These are phyloP conservation scores for Microctonus hyperodae DNA, from an alignment of 2,888 invertebrate genomes.

Conservation along the genomic window DNA sequence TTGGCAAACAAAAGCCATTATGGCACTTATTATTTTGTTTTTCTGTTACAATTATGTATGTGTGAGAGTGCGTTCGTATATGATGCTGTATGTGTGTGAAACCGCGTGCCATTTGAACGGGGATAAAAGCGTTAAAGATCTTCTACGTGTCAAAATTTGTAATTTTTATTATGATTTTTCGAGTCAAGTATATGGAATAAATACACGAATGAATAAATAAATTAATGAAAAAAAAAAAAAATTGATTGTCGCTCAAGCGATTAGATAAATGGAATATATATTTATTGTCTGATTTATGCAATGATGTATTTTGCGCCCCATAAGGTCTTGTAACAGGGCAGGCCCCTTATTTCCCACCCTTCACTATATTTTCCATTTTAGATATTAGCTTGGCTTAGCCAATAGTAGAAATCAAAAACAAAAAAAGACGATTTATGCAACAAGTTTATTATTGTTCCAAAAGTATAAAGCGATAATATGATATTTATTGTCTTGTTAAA, in stretches of 20 bases:
- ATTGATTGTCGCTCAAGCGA: slow-evolving; percentile 40
- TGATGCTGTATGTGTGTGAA: slow-evolving; percentile 10
- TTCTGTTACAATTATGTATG: background rate
- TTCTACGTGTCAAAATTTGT: slow-evolving; percentile 32
- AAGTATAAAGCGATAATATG: slow-evolving; percentile 53
- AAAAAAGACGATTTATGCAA: slow-evolving; percentile 54
- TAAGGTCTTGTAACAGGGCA: slow-evolving; percentile 58
- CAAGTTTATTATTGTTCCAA: slow-evolving; percentile 50
- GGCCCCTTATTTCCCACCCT: slow-evolving; percentile 50
- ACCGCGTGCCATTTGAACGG: slow-evolving; percentile 32
- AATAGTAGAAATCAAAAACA: slow-evolving; percentile 37
- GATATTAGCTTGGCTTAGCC: slow-evolving; percentile 55
- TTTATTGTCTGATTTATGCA: slow-evolving; percentile 56
- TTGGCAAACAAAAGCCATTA: background rate
- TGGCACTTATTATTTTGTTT: background rate
- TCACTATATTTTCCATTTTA: background rate
- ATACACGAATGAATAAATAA: slow-evolving; percentile 38
- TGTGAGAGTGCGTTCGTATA: background rate
- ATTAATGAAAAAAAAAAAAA: slow-evolving; percentile 13
- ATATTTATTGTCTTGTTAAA: slow-evolving; percentile 60
- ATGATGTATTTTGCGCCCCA: slow-evolving; percentile 54
- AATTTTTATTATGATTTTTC: slow-evolving; percentile 7
- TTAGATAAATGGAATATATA: slow-evolving; percentile 51
- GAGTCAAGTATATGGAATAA: slow-evolving; percentile 34
- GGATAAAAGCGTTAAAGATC: slow-evolving; percentile 48